Evolutionary conservation across 2,888 invertebrate species (phyloP).

Genomic region (Periphyllus acericola): DNA sequence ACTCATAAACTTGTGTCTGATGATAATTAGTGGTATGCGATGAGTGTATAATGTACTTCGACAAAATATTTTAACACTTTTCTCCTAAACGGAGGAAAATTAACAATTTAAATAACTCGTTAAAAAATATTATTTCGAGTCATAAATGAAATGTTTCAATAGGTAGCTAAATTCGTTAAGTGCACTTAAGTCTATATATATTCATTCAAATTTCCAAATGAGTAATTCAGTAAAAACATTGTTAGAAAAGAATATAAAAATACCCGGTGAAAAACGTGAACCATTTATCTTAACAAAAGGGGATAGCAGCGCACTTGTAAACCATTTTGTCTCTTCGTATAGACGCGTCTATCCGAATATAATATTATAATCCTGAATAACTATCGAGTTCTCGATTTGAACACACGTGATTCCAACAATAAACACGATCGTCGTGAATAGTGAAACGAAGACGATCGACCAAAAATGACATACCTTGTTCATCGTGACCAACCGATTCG

Average conservation of each 20-base stretch:
- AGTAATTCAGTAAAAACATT: slow-evolving; percentile 31
- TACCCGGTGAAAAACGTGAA: background rate
- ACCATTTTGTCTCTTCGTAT: background rate
- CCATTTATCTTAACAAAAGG: background rate
- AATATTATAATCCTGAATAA: background rate
- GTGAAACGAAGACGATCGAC: too few species aligned
- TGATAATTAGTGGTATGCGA: background rate
- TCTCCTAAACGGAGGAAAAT: background rate
- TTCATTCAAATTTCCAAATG: slow-evolving; percentile 39
- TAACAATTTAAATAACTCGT: slow-evolving; percentile 35
- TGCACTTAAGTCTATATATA: background rate
- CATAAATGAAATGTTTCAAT: slow-evolving; percentile 17
- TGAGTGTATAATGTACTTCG: background rate
- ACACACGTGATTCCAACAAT: too few species aligned
- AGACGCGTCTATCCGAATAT: background rate
- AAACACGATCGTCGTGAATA: too few species aligned
- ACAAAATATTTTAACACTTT: slow-evolving; percentile 1
- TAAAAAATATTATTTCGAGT: slow-evolving; percentile 9
- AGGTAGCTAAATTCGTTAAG: slow-evolving; percentile 11
- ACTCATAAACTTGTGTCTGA: background rate
- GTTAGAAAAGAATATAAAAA: slow-evolving; percentile 8
- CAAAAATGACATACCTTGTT: too few species aligned
- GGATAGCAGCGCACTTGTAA: background rate
- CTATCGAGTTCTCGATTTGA: too few species aligned
- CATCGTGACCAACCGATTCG: too few species aligned